Evolutionary conservation across 2,113 vertebrate genomes (phyloP).

Genomic region (Melanocharis versteri): DNA sequence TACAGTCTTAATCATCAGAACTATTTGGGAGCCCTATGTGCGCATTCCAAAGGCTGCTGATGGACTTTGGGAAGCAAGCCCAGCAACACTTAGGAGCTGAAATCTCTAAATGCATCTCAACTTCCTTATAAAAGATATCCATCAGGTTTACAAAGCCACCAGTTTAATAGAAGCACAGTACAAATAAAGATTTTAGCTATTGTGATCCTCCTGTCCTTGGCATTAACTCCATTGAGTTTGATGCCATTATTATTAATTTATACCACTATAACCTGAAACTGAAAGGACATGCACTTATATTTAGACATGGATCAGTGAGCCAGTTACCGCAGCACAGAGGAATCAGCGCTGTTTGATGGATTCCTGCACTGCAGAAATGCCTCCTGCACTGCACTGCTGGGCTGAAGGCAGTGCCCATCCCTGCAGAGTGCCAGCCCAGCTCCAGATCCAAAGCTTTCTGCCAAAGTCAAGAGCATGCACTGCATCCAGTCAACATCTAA

Average conservation of each 20-base stretch:
- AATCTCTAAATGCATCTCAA: not conserved
- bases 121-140: not conserved
- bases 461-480: not conserved
- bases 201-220: not conserved
- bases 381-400: not conserved
- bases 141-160: not conserved
- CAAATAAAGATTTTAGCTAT: not conserved
- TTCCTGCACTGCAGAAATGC: not conserved
- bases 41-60: not conserved
- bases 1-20: not conserved
- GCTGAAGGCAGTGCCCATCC: not conserved
- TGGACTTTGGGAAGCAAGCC: constrained; percentile 13
- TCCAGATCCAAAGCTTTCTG: not conserved
- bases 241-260: not conserved
- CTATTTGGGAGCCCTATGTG: not conserved
- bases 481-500: not conserved
- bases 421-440: not conserved
- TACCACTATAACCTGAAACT: not conserved
- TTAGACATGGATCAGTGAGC: not conserved
- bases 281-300: not conserved
- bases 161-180: not conserved
- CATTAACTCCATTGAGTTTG: not conserved
- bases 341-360: not conserved
- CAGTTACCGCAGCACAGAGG: not conserved
- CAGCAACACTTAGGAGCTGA: not conserved